Base-by-base conservation (phyloP, 2,113 vertebrate genomes). In the Potamarius usumacintae region DNA sequence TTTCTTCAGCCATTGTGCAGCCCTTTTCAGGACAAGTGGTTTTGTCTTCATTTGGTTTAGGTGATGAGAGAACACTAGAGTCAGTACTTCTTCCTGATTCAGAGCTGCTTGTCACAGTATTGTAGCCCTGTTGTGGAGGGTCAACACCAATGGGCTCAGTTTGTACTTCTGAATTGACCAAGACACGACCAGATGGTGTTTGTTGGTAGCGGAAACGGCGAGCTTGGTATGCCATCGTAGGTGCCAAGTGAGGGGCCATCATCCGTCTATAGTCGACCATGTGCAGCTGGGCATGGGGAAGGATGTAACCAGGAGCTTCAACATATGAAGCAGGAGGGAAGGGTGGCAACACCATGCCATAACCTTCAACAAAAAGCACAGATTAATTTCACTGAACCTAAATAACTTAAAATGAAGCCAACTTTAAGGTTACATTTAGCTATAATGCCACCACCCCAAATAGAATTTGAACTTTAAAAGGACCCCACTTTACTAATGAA, bases 211-310 rank as follows among this genome's bases (percentile, higher is more conserved):
- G 93, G 84, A 94, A 93, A 50, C 92, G 85, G 34, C 93, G 93
- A 34, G 94, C 72, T 9, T 95, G 95, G 88, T 94, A 95, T 18
- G 94, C 93, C 93, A 95, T 94, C 53, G 93, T 90, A 67, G 94
- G 94, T 71, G 95, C 94, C 65, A 94, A 84, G 58, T 95, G 94
- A 0, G 94, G 93, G 89, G 92, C 94, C 17, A 94, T 91, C 90
- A 95, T 82, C 17, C 93, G 94, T 25, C 95, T 92, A 92, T 95
- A 96, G 91, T 96, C 95, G 58, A 93, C 92, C 89, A 95, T 80
- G 78, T 95, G 94, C 22, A 94, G 92, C 85, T 94, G 93, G 18
- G 92, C 90, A 2, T 95, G 94, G 17, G 95, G 95, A 6, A 95
- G 18, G 3, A 96, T 90, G 63, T 95, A 96, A 10, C 92, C 90